Evolutionary conservation across 2,888 invertebrate genomes (phyloP).

Genomic region (Lasioglossum calceatum): DNA sequence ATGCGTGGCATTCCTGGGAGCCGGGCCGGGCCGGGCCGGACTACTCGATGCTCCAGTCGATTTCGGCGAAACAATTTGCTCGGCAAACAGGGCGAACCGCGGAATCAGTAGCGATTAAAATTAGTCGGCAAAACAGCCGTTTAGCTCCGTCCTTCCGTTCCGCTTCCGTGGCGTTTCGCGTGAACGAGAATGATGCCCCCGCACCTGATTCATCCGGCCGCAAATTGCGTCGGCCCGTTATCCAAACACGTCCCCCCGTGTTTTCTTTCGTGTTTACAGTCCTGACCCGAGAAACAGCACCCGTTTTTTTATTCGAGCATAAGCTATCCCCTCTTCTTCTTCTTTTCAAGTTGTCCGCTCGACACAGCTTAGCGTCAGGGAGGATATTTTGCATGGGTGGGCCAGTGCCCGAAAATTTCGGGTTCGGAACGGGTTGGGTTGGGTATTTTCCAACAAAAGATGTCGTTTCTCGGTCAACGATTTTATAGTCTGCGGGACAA

Average conservation of each 20-base stretch:
- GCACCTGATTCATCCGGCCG: neutral
- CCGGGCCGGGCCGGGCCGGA: neutral
- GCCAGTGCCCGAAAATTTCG: too few species aligned
- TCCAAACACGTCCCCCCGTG: neutral
- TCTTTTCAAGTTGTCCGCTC: too few species aligned
- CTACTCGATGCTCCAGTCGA: slow-evolving; percentile 1
- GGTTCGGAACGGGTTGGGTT: too few species aligned
- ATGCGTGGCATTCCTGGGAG: slow-evolving; percentile 26
- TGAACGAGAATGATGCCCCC: neutral
- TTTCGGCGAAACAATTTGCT: slow-evolving; percentile 43
- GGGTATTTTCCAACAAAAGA: too few species aligned
- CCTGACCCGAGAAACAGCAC: neutral
- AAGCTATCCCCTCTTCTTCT: too few species aligned
- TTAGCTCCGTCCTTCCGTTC: slow-evolving; percentile 10
- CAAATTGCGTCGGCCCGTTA: slow-evolving; percentile 1
- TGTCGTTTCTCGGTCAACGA: too few species aligned
- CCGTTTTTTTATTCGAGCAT: too few species aligned
- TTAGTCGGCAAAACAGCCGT: slow-evolving; percentile 37
- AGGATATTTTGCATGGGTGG: too few species aligned
- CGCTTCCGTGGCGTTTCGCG: slow-evolving; percentile 29
- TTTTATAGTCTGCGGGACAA: too few species aligned
- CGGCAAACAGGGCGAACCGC: slow-evolving; percentile 29
- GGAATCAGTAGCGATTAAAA: slow-evolving; percentile 55
- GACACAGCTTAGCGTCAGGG: too few species aligned
- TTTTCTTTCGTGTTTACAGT: neutral